Percentiles rank a stretch among this genome's conserved stretches.
phyloP scores from a whole-genome alignment of 2,888 invertebrate genomes.

The Clusia tigrina region DNA sequence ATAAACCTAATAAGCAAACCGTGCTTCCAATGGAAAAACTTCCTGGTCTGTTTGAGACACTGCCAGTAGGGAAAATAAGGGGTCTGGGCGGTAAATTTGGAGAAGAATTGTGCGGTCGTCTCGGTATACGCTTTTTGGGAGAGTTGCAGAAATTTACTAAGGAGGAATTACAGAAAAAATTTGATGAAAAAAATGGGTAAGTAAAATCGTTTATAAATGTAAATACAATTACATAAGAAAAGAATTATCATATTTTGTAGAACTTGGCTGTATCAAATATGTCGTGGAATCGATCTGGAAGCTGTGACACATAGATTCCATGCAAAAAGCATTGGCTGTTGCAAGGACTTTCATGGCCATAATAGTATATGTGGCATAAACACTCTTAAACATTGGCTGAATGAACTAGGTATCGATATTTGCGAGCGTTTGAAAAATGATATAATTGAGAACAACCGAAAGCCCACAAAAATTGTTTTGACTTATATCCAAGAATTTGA shows the following conservation, averaged over 20 bases:
- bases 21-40: slow-evolving; percentile 73
- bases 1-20: slow-evolving; percentile 93
- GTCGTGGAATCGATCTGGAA: slow-evolving; percentile 86
- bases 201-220: slow-evolving; percentile 33
- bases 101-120: slow-evolving; percentile 74
- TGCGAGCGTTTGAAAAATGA: slow-evolving; percentile 84
- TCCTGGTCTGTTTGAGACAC: slow-evolving; percentile 64
- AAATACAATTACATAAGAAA: too few species aligned
- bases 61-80: slow-evolving; percentile 85
- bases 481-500: slow-evolving; percentile 71
- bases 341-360: slow-evolving; percentile 90
- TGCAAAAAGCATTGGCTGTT: slow-evolving; percentile 93
- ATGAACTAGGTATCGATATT: slow-evolving; percentile 82
- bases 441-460: slow-evolving; percentile 79
- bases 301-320: slow-evolving; percentile 84
- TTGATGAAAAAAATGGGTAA: slow-evolving; percentile 90
- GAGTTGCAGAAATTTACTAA: slow-evolving; percentile 78
- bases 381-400: slow-evolving; percentile 80
- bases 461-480: slow-evolving; percentile 79
- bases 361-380: slow-evolving; percentile 74
- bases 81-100: slow-evolving; percentile 96
- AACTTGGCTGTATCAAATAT: slow-evolving; percentile 84
- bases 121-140: slow-evolving; percentile 80
- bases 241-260: slow-evolving; percentile 68
- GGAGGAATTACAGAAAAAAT: slow-evolving; percentile 74